These are phyloP conservation scores for Neogobius melanostomus DNA, from an alignment of 2,113 vertebrate species.

Conservation along the genomic window DNA sequence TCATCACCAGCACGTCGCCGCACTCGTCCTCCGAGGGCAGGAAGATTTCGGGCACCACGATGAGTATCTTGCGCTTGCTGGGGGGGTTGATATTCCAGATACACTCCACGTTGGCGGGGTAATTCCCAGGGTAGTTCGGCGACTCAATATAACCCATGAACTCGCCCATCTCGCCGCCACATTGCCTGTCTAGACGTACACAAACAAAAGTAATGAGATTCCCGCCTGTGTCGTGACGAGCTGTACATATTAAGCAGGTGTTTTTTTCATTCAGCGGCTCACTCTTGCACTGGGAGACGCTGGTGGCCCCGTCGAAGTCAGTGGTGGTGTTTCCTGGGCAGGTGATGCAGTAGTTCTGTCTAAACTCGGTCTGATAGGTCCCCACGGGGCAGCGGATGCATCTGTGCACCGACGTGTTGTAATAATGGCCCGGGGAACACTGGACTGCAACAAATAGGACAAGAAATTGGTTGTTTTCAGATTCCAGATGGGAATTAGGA, in stretches of 20 bases:
- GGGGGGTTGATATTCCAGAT: constrained; percentile 98
- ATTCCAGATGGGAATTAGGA: background rate
- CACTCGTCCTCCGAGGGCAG: constrained; percentile 97
- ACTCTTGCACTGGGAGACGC: constrained; percentile 97
- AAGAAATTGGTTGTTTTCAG: constrained; percentile 6
- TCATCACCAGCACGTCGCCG: constrained; percentile 96
- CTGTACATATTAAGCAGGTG: constrained; percentile 1
- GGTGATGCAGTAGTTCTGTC: constrained; percentile 95
- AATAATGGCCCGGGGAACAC: constrained; percentile 95
- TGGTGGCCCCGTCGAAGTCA: constrained; percentile 95
- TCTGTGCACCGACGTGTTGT: constrained; percentile 93
- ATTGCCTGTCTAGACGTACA: constrained; percentile 85
- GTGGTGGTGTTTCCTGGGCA: constrained; percentile 97
- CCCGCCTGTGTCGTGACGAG: background rate
- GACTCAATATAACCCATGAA: constrained; percentile 98
- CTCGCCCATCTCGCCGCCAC: constrained; percentile 94
- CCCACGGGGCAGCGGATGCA: constrained; percentile 94
- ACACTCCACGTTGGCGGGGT: constrained; percentile 94
- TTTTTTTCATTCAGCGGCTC: constrained; percentile 34
- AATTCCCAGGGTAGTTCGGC: constrained; percentile 97
- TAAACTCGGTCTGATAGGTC: constrained; percentile 94
- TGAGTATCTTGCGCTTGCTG: constrained; percentile 96
- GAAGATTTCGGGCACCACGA: constrained; percentile 98
- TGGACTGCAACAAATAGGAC: constrained; percentile 79
- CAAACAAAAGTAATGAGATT: constrained; percentile 24